Percentiles rank a stretch among this genome's conserved stretches.
These are phyloP conservation scores for Eumacrocentrus americanus DNA, from an alignment of 2,888 invertebrate species.

Conservation along the genomic window DNA sequence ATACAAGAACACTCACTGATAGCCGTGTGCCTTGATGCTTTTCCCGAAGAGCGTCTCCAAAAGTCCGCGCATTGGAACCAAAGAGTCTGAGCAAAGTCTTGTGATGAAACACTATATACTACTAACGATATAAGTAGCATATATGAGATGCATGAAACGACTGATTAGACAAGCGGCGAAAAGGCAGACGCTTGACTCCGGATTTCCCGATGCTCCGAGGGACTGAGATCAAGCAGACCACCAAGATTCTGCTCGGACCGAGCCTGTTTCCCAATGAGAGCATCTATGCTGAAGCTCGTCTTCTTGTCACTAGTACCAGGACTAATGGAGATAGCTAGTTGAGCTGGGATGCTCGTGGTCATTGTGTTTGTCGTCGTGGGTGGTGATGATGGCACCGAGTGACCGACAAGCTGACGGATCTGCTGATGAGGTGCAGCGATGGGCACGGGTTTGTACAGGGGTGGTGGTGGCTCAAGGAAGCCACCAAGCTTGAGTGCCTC, in stretches of 20 bases:
- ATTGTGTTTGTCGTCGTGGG: conserved; percentile 34
- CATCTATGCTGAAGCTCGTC: conserved; percentile 66
- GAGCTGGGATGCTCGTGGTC: conserved; percentile 38
- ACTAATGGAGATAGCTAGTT: conserved; percentile 21
- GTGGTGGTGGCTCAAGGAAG: conserved; percentile 61
- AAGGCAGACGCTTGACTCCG: conserved; percentile 71
- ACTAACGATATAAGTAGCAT: no score
- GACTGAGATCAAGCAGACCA: conserved; percentile 56
- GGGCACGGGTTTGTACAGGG: conserved; percentile 59
- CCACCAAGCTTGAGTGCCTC: conserved; percentile 57
- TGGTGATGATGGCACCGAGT: conserved; percentile 21
- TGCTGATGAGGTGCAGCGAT: conserved; percentile 58
- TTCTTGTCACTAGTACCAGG: conserved; percentile 49
- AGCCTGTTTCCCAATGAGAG: conserved; percentile 63
- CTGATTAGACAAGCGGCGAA: conserved; percentile 68
- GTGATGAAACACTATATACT: not conserved
- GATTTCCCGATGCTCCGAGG: conserved; percentile 57
- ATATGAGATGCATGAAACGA: not conserved
- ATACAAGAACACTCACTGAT: not conserved
- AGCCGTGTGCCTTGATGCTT: no score
- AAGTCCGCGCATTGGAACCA: not conserved
- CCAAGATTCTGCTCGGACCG: conserved; percentile 46
- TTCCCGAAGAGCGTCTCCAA: not conserved
- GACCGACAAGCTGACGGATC: conserved; percentile 32
- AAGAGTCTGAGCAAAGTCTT: not conserved